Conservation (phyloP, 2,888 invertebrate genomes). For the Temnothorax unifasciatus region DNA sequence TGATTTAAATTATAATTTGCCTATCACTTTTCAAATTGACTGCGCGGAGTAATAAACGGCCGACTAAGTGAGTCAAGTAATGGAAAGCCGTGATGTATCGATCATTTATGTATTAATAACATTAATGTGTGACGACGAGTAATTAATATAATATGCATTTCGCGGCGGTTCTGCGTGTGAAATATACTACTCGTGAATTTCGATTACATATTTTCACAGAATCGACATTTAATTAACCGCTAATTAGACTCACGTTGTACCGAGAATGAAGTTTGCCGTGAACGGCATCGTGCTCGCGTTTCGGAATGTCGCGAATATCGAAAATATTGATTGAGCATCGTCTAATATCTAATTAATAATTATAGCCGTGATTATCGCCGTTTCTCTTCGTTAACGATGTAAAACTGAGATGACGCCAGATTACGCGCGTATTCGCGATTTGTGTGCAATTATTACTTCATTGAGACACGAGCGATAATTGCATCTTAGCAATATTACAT, state of each 20-base stretch:
- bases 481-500: too few relatives aligned
- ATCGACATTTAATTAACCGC: neutral
- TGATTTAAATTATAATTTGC: neutral
- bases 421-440: too few relatives aligned
- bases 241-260: neutral
- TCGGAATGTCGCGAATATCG: neutral
- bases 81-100: neutral
- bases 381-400: neutral
- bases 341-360: neutral
- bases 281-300: neutral
- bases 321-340: neutral
- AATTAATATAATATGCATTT: constrained; percentile 7
- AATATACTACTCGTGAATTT: neutral
- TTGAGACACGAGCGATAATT: neutral
- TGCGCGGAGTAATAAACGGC: neutral
- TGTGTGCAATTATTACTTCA: neutral
- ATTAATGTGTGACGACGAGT: neutral
- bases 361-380: neutral
- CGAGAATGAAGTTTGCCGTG: neutral
- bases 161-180: neutral
- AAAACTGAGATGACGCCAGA: too few relatives aligned
- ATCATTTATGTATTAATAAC: neutral
- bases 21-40: neutral
- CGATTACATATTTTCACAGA: constrained; percentile 3
- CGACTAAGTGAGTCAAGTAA: neutral